Base-by-base conservation (phyloP, 1,140 invertebrate species). In the Dufourea novaeangliae region DNA sequence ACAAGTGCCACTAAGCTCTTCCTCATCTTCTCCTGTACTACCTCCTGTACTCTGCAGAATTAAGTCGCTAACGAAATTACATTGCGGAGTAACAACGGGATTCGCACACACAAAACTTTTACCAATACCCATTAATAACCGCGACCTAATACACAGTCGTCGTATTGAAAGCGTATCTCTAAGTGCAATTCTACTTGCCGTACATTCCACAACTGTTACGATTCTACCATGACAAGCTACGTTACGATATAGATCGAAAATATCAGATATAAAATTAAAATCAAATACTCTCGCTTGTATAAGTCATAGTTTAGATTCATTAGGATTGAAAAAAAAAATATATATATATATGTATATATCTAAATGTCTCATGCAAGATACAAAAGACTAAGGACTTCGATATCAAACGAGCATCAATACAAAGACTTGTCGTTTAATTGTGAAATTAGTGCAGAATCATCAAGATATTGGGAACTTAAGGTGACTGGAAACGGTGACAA, bases 11-110 rank as follows among this genome's bases (percentile, higher is more conserved):
- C 87, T 84, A 74, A 88, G 88, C 81, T 93, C 93, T 77, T 93
- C 93, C 83, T 94, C 94, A 83, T 94, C 94, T 87, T 95, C 94
- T 81, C 94, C 94, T 77, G 94, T 92, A 82, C 94, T 94, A 83
- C 94, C 94, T 77, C 94, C 94, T 71, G 94, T 95, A 79, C 94
- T 95, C 94, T 95, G 84, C 71, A 85, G 64, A 85, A 85, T 79
- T 80, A 75, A 80, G 69, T 68, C 17, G 75, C 75, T 77, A 71
- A 77, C 75, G 68, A 77, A 77, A 77, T 77, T 77, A 77, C 68
- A 77, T 63, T 77, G 75, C 75, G 75, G 73, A 69, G 64, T 50
- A 76, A 61, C 54, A 76, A 57, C 39, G 73, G 54, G 8, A 29
- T 75, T 61, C 46, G 73, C 63, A 76, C 73, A 76, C 73, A 69